Conservation (phyloP, 2,797 vertebrate genomes). For the Sebastes glaucus region DNA sequence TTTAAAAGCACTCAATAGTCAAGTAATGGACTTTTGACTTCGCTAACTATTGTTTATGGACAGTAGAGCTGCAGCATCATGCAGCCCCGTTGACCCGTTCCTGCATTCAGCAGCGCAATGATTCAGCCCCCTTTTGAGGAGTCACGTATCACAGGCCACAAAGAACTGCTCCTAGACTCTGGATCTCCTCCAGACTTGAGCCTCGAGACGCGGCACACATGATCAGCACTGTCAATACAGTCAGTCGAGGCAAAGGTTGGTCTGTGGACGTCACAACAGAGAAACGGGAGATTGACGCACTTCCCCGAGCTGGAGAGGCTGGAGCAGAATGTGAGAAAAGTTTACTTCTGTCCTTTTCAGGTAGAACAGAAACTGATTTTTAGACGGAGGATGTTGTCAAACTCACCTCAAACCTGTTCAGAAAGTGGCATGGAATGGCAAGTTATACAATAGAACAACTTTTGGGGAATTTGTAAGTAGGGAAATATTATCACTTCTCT, state of each 20-base stretch:
- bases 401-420: neutral
- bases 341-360: neutral
- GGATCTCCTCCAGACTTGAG: neutral
- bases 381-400: conserved; percentile 1
- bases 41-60: neutral
- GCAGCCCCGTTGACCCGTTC: neutral
- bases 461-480: neutral
- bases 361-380: neutral
- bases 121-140: neutral
- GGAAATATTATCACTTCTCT: neutral
- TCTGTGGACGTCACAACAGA: conserved; percentile 10
- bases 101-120: neutral
- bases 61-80: neutral
- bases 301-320: neutral
- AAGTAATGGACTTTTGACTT: too few relatives aligned
- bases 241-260: conserved; percentile 1
- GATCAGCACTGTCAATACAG: conserved; percentile 22
- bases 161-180: neutral
- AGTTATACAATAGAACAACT: neutral
- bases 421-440: neutral
- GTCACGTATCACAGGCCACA: neutral
- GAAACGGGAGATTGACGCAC: neutral
- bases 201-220: neutral
- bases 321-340: neutral
- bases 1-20: too few relatives aligned